A percentile compares a stretch with the other conserved stretches of the same genome.
These are phyloP conservation scores for Argyrosomus japonicus DNA, from an alignment of 2,113 vertebrate species.

Conservation along the genomic window DNA sequence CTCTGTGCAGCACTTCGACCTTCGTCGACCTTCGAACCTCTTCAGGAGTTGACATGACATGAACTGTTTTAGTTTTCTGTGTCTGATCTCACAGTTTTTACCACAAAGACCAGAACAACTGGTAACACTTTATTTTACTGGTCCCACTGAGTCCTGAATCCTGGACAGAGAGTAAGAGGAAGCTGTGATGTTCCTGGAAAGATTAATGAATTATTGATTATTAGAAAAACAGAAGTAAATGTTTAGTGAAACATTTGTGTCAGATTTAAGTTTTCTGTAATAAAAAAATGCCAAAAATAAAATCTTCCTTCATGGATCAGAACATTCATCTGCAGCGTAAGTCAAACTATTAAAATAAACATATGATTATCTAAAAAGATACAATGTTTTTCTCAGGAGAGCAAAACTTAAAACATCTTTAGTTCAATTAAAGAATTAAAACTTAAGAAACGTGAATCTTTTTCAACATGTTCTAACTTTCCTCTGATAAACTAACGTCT, in stretches of 20 bases:
- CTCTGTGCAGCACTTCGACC: constrained; percentile 4
- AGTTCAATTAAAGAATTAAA: too few relatives aligned
- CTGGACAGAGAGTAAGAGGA: not conserved
- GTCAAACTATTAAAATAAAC: too few relatives aligned
- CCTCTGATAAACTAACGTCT: too few relatives aligned
- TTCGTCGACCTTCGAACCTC: constrained; percentile 23
- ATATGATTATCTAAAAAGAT: too few relatives aligned
- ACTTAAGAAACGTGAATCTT: too few relatives aligned
- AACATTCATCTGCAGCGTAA: too few relatives aligned
- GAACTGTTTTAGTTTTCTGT: not conserved
- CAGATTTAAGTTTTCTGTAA: constrained; percentile 19
- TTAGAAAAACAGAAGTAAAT: not conserved
- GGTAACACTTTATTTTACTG: not conserved
- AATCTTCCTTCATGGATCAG: too few relatives aligned
- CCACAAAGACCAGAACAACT: not conserved
- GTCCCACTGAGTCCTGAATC: not conserved
- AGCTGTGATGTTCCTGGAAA: constrained; percentile 3
- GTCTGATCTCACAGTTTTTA: not conserved
- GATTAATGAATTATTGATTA: not conserved
- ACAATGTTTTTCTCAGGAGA: too few relatives aligned
- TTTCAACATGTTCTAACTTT: too few relatives aligned
- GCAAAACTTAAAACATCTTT: too few relatives aligned
- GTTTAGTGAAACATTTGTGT: constrained; percentile 29
- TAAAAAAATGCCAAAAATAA: constrained; percentile 12
- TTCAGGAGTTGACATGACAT: not conserved